Evolutionary conservation across 2,113 vertebrate species (phyloP).

Genomic region (Poecile atricapillus): DNA sequence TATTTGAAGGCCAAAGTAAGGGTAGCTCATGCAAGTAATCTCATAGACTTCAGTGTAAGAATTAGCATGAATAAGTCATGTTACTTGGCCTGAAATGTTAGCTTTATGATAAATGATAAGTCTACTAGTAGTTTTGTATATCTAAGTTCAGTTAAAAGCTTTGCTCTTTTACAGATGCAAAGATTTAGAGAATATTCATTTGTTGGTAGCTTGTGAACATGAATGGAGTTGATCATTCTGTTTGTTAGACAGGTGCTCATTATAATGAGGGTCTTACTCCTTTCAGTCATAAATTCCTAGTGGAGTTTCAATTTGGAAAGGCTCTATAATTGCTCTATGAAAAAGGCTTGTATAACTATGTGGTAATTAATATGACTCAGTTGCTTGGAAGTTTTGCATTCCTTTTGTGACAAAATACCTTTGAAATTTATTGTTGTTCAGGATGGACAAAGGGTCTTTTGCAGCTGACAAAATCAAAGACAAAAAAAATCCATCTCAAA

Average conservation of each 20-base stretch:
- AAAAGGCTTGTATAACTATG: neutral
- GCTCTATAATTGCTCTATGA: neutral
- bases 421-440: neutral
- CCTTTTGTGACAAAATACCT: neutral
- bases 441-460: neutral
- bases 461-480: neutral
- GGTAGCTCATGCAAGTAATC: neutral
- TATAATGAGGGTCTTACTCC: neutral
- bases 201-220: neutral
- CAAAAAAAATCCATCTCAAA: neutral
- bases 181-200: neutral
- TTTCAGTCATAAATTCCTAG: neutral
- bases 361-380: neutral
- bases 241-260: neutral
- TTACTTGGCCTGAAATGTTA: neutral
- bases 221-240: neutral
- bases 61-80: neutral
- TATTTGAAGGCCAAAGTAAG: neutral
- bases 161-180: neutral
- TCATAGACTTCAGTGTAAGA: neutral
- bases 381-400: neutral
- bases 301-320: neutral
- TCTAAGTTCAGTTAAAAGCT: neutral
- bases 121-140: neutral
- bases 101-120: neutral